These are phyloP conservation scores for Triplophysa yarkandensis DNA, from an alignment of 2,797 vertebrate genomes.

Conservation along the genomic window DNA sequence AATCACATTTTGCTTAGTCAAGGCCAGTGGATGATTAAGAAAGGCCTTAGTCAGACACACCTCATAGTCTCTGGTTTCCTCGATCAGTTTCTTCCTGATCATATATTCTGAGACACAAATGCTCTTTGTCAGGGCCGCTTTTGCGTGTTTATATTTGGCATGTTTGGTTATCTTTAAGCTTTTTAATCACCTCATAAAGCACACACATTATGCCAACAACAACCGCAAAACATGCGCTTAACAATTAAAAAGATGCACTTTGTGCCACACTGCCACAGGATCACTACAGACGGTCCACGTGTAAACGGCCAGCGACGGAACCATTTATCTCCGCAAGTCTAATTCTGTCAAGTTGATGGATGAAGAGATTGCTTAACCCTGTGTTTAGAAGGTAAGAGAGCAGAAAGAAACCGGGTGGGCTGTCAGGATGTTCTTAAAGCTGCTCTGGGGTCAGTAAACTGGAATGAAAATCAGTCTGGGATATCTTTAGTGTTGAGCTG, in stretches of 20 bases:
- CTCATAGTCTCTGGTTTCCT: not conserved
- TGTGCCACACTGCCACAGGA: conserved; percentile 61
- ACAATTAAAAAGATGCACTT: conserved; percentile 67
- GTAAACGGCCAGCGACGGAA: conserved; percentile 45
- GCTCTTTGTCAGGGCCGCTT: conserved; percentile 27
- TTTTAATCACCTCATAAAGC: conserved; percentile 60
- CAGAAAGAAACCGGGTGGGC: not conserved
- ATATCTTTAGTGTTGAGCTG: not conserved
- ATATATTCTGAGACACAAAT: conserved; percentile 40
- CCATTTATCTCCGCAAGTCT: conserved; percentile 5
- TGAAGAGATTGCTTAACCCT: conserved; percentile 67
- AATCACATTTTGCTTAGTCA: not conserved
- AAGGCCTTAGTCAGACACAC: conserved; percentile 1
- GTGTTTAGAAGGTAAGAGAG: conserved; percentile 77
- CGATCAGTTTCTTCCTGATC: conserved; percentile 1
- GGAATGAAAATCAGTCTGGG: not conserved
- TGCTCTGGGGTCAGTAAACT: not conserved
- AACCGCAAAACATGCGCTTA: conserved; percentile 48
- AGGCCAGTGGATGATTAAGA: not conserved
- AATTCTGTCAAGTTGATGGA: conserved; percentile 68
- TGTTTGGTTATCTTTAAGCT: conserved; percentile 56
- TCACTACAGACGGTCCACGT: conserved; percentile 65
- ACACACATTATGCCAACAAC: conserved; percentile 23
- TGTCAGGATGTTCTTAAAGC: not conserved
- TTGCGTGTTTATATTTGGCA: conserved; percentile 54